A percentile compares a stretch with the other conserved stretches of the same genome.
Conservation (phyloP, 2,113 vertebrate species). For the Bucco capensis region DNA sequence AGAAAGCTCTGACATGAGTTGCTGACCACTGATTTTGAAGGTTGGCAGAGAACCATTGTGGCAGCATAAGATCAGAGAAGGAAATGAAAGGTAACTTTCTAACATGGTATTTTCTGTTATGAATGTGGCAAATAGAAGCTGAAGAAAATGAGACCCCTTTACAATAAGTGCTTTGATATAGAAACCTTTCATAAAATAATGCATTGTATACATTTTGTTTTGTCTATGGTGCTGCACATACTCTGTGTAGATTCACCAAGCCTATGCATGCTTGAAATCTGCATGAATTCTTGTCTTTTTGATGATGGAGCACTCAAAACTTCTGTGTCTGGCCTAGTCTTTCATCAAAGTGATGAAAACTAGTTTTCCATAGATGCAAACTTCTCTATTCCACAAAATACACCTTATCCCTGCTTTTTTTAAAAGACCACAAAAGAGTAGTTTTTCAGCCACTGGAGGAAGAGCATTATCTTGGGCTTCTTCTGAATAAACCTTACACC, state of each 20-base stretch:
- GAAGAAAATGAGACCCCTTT: not conserved
- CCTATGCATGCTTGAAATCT: not conserved
- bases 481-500: not conserved
- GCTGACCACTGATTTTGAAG: not conserved
- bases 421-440: not conserved
- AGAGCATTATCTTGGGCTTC: not conserved
- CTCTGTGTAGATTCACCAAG: not conserved
- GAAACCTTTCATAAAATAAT: not conserved
- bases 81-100: not conserved
- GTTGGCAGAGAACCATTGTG: not conserved
- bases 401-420: not conserved
- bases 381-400: not conserved
- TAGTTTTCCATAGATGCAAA: not conserved
- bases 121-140: not conserved
- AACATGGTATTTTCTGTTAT: not conserved
- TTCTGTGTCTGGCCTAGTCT: not conserved
- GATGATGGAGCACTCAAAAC: not conserved
- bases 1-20: not conserved
- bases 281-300: not conserved
- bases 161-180: not conserved
- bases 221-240: rapidly evolving
- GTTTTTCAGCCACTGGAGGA: not conserved
- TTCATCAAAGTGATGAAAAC: not conserved
- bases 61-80: not conserved
- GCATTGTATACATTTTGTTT: not conserved